These are phyloP conservation scores for Castor canadensis DNA, from an alignment of 2,113 vertebrate species.

Conservation along the genomic window DNA sequence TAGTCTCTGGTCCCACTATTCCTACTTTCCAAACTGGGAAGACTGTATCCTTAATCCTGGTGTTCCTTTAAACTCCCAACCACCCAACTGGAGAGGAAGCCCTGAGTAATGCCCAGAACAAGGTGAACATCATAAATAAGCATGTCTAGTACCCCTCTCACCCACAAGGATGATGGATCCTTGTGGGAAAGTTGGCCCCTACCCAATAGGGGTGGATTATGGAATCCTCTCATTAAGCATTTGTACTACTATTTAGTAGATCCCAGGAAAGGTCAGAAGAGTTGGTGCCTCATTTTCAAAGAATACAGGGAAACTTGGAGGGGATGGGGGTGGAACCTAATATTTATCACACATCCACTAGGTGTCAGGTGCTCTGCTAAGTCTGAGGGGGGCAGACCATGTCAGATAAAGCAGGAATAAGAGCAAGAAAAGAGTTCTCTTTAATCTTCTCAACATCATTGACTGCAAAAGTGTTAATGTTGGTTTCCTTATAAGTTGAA, in stretches of 20 bases:
- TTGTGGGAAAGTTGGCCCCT: not conserved
- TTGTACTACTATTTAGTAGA: not conserved
- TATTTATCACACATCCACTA: not conserved
- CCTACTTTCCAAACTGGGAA: not conserved
- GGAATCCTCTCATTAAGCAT: not conserved
- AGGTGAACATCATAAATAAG: not conserved
- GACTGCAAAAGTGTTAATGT: no score
- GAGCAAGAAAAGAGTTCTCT: not conserved
- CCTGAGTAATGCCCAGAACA: not conserved
- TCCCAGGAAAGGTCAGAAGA: not conserved
- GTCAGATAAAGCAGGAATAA: not conserved
- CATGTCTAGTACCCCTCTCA: not conserved
- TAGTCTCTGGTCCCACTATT: not conserved
- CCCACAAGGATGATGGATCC: not conserved
- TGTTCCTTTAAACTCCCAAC: not conserved
- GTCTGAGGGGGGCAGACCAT: not conserved
- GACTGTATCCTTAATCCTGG: not conserved
- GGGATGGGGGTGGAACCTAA: not conserved
- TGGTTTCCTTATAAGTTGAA: not conserved
- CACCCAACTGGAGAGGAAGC: not conserved
- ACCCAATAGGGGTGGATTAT: not conserved
- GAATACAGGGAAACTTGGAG: not conserved
- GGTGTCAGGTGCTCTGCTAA: not conserved
- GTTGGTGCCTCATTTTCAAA: not conserved
- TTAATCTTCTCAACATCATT: not conserved